Evolutionary conservation across 2,888 invertebrate genomes (phyloP), one percentile per base, ranked within the genome.

Genomic region (Hirtodrosophila cameraria): DNA sequence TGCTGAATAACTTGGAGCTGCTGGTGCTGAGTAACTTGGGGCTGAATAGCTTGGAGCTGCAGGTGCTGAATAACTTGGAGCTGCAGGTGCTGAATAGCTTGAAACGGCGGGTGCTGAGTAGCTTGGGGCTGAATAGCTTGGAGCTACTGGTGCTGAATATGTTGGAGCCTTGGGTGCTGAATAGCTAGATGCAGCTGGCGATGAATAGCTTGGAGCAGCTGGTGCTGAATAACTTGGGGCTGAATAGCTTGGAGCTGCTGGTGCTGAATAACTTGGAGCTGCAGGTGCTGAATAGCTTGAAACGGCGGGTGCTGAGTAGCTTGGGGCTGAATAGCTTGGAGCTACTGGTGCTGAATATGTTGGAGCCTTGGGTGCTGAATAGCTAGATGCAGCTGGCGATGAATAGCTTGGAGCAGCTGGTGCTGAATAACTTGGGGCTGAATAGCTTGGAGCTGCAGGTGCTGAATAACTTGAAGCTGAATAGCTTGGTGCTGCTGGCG

Each of bases 101-200:
- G 48, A 36, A 4, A 33, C 48, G 0, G 49, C n/a, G n/a, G n/a
- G n/a, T n/a, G n/a, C n/a, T n/a, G 16, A 6, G 53, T 46, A 0
- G 41, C 30, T 0, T n/a, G 69, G 64, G 0, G 66, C 66, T 18
- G 73, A 59, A 18, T 72, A 71, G 0, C 58, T 43, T 0, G 45
- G 58, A 5, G 58, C 49, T 0, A 48, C 61, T 0, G 61, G 67
- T 2, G 55, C 55, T 18, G 73, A 62, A 23, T 62, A 65, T 0
- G 31, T 13, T n/a, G 50, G 20, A 16, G 55, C 38, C 0, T 41
- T 45, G 0, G 52, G 58, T 3, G 69, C 66, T 33, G 68, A 66
- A 9, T 74, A 66, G 0, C 49, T 49, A 0, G 55, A 18, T 5
- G 52, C 42, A 0, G 48, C 33, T 0, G 65, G 61, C 0, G 68